Evolutionary conservation across 1,140 invertebrate species (phyloP).

Genomic region (Aphelenchoides fujianensis): DNA sequence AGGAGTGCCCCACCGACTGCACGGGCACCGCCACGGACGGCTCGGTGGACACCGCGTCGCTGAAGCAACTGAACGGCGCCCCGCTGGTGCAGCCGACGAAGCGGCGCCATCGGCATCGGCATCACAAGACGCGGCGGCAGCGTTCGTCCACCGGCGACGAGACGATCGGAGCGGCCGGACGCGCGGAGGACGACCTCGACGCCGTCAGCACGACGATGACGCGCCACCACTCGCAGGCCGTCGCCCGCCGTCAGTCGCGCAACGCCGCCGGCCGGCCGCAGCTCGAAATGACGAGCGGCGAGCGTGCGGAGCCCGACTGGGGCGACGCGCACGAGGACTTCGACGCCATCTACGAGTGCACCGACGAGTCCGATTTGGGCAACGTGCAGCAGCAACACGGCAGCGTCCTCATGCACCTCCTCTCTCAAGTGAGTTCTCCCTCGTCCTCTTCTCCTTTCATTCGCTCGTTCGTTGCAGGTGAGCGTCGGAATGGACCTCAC

Average conservation of each 20-base stretch:
- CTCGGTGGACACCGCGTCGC: not conserved
- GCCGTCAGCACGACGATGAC: no score
- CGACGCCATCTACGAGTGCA: slow-evolving; percentile 62
- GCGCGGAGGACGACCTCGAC: not conserved
- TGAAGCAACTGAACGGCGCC: not conserved
- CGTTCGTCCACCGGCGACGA: not conserved
- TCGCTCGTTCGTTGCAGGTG: slow-evolving; percentile 57
- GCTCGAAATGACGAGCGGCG: not conserved
- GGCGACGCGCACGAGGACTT: slow-evolving; percentile 63
- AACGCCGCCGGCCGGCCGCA: not conserved
- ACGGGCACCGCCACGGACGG: slow-evolving; percentile 9
- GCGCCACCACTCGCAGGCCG: no score
- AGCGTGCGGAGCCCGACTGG: slow-evolving; percentile 30
- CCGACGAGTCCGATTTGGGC: slow-evolving; percentile 50
- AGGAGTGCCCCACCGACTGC: slow-evolving; percentile 22
- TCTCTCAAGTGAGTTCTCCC: slow-evolving; percentile 59
- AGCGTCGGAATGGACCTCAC: slow-evolving; percentile 69
- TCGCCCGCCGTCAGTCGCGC: no score
- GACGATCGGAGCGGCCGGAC: not conserved
- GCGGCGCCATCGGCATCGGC: not conserved
- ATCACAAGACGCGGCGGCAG: not conserved
- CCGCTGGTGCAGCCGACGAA: not conserved
- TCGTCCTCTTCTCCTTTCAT: slow-evolving; percentile 24
- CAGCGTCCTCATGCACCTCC: slow-evolving; percentile 66
- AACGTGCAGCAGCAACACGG: slow-evolving; percentile 66